Conservation (phyloP, 1,140 invertebrate species). For the Drosophila lacertosa region DNA sequence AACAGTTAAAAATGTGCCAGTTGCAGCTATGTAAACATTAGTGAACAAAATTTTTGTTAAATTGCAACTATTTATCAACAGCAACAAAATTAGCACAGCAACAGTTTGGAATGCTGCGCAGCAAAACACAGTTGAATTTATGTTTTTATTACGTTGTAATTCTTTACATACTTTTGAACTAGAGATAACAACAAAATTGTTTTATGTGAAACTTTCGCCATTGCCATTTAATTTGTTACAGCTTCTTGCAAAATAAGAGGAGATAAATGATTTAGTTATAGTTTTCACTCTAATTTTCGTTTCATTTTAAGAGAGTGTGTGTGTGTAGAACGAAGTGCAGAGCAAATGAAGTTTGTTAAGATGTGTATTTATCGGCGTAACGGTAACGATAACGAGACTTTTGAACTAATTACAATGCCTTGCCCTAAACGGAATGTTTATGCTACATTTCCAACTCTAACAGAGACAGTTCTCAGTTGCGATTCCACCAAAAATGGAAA, state of each 20-base stretch:
- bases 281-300: constrained; percentile 15
- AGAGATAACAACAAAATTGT: constrained; percentile 32
- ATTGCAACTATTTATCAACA: constrained; percentile 42
- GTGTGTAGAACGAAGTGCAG: constrained; percentile 36
- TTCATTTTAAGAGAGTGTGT: constrained; percentile 27
- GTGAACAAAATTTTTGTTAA: constrained; percentile 41
- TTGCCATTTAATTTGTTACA: constrained; percentile 26
- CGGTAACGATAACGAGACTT: constrained; percentile 47
- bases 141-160: constrained; percentile 14
- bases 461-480: constrained; percentile 37
- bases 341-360: constrained; percentile 45
- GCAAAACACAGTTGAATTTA: constrained; percentile 34
- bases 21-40: constrained; percentile 44
- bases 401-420: constrained; percentile 51
- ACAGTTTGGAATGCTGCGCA: constrained; percentile 37
- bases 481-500: constrained; percentile 24
- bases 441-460: constrained; percentile 44
- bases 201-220: constrained; percentile 5
- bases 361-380: constrained; percentile 51
- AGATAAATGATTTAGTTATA: background rate
- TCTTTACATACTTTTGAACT: constrained; percentile 27
- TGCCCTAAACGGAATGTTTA: constrained; percentile 64
- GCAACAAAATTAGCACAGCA: constrained; percentile 47
- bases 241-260: constrained; percentile 13
- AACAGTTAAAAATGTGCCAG: constrained; percentile 21